Percentiles rank a stretch among this genome's conserved stretches.
phyloP scores from a whole-genome alignment of 2,797 vertebrate species.

The Anniella stebbinsi region DNA sequence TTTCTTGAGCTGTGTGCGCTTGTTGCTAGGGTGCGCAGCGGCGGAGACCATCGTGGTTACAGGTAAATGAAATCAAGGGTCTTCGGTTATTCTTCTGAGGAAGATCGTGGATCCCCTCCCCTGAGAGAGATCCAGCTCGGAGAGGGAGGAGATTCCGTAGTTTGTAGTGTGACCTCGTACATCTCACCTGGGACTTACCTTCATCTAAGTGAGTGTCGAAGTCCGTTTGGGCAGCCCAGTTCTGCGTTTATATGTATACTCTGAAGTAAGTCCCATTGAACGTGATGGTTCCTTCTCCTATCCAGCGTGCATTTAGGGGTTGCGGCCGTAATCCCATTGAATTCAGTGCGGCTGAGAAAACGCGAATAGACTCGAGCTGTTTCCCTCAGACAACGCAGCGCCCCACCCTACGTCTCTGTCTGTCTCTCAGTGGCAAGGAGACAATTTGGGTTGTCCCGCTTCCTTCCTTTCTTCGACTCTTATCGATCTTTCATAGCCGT shows the following conservation, averaged over 20 bases:
- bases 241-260: too few relatives aligned
- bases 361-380: not conserved
- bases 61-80: not conserved
- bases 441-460: not conserved
- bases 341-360: not conserved
- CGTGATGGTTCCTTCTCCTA: not conserved
- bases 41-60: not conserved
- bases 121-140: not conserved
- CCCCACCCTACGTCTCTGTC: not conserved
- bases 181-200: not conserved
- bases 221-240: not conserved
- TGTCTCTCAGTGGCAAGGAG: not conserved
- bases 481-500: not conserved
- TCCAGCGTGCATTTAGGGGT: not conserved
- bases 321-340: not conserved
- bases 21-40: conserved; percentile 35
- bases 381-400: not conserved
- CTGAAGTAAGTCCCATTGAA: not conserved
- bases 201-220: too few relatives aligned
- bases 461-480: not conserved
- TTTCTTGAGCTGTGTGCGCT: not conserved
- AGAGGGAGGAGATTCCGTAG: too few relatives aligned
- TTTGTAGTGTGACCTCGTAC: not conserved
- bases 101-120: not conserved
- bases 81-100: not conserved